Percentiles rank a stretch among this genome's conserved stretches.
These are phyloP conservation scores for Drosophila meridionalis DNA, from an alignment of 2,888 invertebrate genomes.

Conservation along the genomic window DNA sequence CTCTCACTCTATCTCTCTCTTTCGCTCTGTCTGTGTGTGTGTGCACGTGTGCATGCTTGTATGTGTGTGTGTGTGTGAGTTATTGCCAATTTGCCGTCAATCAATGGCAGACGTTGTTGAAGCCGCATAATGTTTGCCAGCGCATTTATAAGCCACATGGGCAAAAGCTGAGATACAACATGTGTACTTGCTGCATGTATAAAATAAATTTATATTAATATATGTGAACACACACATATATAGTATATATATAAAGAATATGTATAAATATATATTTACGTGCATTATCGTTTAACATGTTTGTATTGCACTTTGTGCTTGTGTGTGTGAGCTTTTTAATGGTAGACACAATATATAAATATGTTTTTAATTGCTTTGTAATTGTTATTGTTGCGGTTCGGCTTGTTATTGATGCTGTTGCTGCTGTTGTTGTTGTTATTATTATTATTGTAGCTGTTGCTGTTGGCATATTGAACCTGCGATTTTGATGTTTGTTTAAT, in stretches of 20 bases:
- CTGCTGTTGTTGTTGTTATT: conserved; percentile 29
- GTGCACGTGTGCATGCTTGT: conserved; percentile 17
- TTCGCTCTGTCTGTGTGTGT: not conserved
- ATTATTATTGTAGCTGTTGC: conserved; percentile 10
- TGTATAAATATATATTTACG: not conserved
- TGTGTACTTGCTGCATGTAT: conserved; percentile 13
- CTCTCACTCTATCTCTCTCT: no score
- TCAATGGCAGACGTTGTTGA: conserved; percentile 50
- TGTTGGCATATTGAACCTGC: conserved; percentile 10
- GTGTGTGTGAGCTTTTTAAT: conserved; percentile 15
- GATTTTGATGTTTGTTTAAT: conserved; percentile 56
- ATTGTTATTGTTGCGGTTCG: conserved; percentile 72
- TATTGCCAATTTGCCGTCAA: conserved; percentile 56
- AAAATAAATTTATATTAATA: conserved; percentile 12
- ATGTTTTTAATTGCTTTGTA: conserved; percentile 73
- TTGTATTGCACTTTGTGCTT: not conserved
- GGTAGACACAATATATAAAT: conserved; percentile 51
- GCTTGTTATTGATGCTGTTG: conserved; percentile 17
- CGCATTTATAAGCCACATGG: conserved; percentile 24
- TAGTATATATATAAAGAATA: not conserved
- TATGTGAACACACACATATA: not conserved
- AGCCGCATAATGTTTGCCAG: conserved; percentile 55
- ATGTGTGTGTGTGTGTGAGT: conserved; percentile 9
- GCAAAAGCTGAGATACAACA: conserved; percentile 18
- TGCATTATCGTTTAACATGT: conserved; percentile 16